Conservation (phyloP, 2,113 vertebrate species). For the Hyperopisus bebe region DNA sequence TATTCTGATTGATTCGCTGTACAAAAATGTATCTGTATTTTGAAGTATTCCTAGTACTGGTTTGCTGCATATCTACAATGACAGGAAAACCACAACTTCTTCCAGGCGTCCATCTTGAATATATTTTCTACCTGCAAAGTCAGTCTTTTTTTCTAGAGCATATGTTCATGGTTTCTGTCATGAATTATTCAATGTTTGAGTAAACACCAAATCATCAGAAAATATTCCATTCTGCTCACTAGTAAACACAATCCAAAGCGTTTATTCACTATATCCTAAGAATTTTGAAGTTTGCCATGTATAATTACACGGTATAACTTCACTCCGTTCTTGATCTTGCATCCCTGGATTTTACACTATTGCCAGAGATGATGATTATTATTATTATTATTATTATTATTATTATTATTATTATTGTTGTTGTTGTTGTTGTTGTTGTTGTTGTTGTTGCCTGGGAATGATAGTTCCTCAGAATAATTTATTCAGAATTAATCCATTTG, state of each 20-base stretch:
- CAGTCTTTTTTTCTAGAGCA: slow-evolving; percentile 51
- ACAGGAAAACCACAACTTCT: slow-evolving; percentile 41
- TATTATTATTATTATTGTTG: background rate
- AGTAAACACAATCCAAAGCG: slow-evolving; percentile 62
- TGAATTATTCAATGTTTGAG: slow-evolving; percentile 65
- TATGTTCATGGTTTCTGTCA: slow-evolving; percentile 57
- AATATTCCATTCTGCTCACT: slow-evolving; percentile 56
- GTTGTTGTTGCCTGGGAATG: background rate
- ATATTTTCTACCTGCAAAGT: slow-evolving; percentile 36
- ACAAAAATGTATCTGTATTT: slow-evolving; percentile 43
- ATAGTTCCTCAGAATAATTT: background rate
- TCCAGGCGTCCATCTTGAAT: slow-evolving; percentile 45
- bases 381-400: background rate
- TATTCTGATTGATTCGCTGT: slow-evolving; percentile 21
- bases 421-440: too few species aligned
- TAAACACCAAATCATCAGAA: slow-evolving; percentile 45
- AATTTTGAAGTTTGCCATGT: slow-evolving; percentile 58
- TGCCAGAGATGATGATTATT: background rate
- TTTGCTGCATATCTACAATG: slow-evolving; percentile 46
- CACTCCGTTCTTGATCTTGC: slow-evolving; percentile 41
- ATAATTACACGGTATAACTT: slow-evolving; percentile 51
- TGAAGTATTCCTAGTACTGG: slow-evolving; percentile 42
- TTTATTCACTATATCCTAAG: slow-evolving; percentile 56
- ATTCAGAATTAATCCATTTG: slow-evolving; percentile 4
- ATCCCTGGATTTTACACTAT: slow-evolving; percentile 15